A percentile compares a stretch with the other conserved stretches of the same genome.
Conservation (phyloP, 2,113 vertebrate species). For the Electrona antarctica region DNA sequence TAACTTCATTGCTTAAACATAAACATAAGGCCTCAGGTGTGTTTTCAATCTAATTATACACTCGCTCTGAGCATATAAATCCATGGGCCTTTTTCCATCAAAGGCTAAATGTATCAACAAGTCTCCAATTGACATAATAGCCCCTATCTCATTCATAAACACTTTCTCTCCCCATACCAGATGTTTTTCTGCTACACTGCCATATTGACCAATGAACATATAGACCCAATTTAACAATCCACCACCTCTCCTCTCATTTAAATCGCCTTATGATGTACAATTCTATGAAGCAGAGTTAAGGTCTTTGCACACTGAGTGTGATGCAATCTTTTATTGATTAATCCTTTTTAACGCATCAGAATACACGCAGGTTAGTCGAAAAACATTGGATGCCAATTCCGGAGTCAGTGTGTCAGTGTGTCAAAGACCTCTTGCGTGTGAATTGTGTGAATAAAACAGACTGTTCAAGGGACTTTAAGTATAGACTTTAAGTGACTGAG, state of each 20-base stretch:
- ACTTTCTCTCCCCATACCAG: neutral
- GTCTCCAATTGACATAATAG: neutral
- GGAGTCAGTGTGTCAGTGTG: too few relatives aligned
- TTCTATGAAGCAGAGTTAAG: neutral
- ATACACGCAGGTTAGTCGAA: too few relatives aligned
- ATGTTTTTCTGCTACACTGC: neutral
- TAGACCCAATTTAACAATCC: conserved; percentile 16
- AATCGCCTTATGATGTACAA: conserved; percentile 18
- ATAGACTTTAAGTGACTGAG: too few relatives aligned
- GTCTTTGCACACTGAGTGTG: too few relatives aligned
- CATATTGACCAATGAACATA: conserved; percentile 17
- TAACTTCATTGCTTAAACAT: conserved; percentile 6
- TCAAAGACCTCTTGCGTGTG: too few relatives aligned
- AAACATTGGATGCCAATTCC: too few relatives aligned
- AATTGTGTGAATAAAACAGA: too few relatives aligned
- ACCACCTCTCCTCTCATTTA: conserved; percentile 9
- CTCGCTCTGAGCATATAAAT: neutral
- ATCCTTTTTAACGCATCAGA: too few relatives aligned
- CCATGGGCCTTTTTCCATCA: conserved; percentile 13
- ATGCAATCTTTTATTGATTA: too few relatives aligned
- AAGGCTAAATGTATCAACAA: neutral
- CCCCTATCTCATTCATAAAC: conserved; percentile 1
- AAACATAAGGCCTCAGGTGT: conserved; percentile 8
- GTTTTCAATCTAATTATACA: conserved; percentile 35
- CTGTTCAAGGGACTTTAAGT: too few relatives aligned